phyloP scores from a whole-genome alignment of 2,888 invertebrate species.

The Phyllotreta striolata region DNA sequence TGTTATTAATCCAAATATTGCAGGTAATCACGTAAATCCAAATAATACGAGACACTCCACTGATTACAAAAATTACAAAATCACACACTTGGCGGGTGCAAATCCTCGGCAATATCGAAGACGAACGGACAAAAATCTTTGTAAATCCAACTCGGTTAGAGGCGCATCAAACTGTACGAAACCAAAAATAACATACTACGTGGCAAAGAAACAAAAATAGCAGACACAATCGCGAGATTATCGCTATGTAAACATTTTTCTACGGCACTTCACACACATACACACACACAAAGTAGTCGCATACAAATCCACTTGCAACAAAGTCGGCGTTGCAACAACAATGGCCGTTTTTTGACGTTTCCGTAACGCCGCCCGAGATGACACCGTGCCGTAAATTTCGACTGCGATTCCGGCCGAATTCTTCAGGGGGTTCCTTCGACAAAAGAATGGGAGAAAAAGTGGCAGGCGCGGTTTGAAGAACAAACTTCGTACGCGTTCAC shows the following conservation, averaged over 20 bases:
- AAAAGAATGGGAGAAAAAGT: conserved; percentile 38
- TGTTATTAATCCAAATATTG: no score
- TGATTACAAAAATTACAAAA: not conserved
- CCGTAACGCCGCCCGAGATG: no score
- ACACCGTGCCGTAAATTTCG: conserved; percentile 14
- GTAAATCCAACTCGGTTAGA: conserved; percentile 37
- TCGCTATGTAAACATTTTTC: conserved; percentile 51
- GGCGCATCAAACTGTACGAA: conserved; percentile 43
- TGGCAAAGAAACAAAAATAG: conserved; percentile 52
- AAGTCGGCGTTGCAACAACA: conserved; percentile 28
- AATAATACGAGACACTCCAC: not conserved
- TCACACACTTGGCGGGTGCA: conserved; percentile 5
- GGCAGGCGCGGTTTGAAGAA: conserved; percentile 43
- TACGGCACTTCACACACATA: conserved; percentile 39
- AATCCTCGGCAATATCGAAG: not conserved
- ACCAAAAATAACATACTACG: conserved; percentile 51
- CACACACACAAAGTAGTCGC: conserved; percentile 32
- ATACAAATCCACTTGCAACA: conserved; percentile 40
- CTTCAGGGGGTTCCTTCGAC: conserved; percentile 34
- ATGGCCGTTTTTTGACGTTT: no score
- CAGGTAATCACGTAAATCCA: not conserved
- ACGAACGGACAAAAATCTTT: conserved; percentile 15
- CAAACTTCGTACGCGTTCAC: conserved; percentile 27
- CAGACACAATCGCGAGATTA: conserved; percentile 51
- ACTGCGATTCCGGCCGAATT: conserved; percentile 15